These are phyloP conservation scores for Choreutis nemorana DNA, from an alignment of 2,888 invertebrate genomes.

Conservation along the genomic window DNA sequence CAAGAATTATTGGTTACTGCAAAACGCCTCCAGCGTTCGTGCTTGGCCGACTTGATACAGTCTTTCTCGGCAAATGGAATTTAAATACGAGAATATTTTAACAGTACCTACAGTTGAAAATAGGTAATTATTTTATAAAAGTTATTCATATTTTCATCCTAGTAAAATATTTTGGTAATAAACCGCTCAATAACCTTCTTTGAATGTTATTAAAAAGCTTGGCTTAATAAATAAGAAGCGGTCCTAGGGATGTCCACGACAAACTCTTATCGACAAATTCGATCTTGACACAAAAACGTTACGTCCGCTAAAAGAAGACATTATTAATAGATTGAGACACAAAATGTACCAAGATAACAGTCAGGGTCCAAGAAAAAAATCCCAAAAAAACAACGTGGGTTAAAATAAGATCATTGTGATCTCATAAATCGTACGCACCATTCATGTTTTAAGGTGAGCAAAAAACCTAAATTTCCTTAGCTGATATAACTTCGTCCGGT, in stretches of 20 bases:
- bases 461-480: constrained; percentile 59
- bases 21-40: constrained; percentile 43
- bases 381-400: constrained; percentile 36
- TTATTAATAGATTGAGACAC: constrained; percentile 64
- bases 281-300: constrained; percentile 38
- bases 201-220: too few species aligned
- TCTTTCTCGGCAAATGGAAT: constrained; percentile 26
- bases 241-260: constrained; percentile 25
- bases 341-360: constrained; percentile 52
- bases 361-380: constrained; percentile 23
- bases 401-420: constrained; percentile 58
- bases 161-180: too few species aligned
- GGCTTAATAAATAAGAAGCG: too few species aligned
- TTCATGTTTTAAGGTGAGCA: constrained; percentile 49
- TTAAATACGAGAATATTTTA: constrained; percentile 21
- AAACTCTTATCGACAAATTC: constrained; percentile 33
- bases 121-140: too few species aligned
- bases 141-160: too few species aligned
- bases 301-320: constrained; percentile 50
- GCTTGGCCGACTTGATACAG: constrained; percentile 39
- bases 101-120: constrained; percentile 8
- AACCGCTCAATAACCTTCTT: too few species aligned
- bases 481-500: constrained; percentile 55
- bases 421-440: constrained; percentile 62
- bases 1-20: constrained; percentile 22